Conservation (phyloP, 1,140 invertebrate species). For the Brachionus paranguensis region DNA sequence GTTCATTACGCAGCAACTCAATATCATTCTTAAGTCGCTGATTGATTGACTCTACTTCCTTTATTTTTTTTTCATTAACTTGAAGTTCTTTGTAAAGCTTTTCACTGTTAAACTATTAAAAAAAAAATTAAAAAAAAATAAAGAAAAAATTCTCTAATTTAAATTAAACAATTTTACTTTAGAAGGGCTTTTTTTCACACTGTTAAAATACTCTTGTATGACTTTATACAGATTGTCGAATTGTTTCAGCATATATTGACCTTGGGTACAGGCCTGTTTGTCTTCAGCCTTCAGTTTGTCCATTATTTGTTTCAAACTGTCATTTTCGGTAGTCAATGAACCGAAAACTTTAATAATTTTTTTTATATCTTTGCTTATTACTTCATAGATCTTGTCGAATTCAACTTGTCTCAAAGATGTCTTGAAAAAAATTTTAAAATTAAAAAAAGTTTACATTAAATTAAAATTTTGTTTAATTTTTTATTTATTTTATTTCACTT, state of each 20-base stretch:
- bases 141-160: not conserved
- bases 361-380: not conserved
- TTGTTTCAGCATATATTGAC: constrained; percentile 4
- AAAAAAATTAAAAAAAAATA: not conserved
- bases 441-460: too few relatives aligned
- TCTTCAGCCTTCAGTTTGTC: not conserved
- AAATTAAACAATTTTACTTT: not conserved
- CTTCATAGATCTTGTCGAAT: constrained; percentile 13
- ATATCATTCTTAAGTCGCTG: not conserved
- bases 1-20: not conserved
- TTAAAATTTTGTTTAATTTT: too few relatives aligned
- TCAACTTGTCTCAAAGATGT: not conserved
- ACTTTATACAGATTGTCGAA: constrained; percentile 12
- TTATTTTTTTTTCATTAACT: not conserved
- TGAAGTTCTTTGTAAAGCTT: not conserved
- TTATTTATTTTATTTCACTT: too few relatives aligned
- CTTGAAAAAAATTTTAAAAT: not conserved
- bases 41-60: not conserved
- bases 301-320: not conserved
- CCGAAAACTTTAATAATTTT: not conserved
- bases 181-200: not conserved
- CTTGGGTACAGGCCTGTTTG: not conserved
- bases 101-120: not conserved
- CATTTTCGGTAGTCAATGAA: not conserved
- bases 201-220: not conserved